Conservation (phyloP, 1,140 invertebrate genomes). For the Bombus pyrosoma region DNA sequence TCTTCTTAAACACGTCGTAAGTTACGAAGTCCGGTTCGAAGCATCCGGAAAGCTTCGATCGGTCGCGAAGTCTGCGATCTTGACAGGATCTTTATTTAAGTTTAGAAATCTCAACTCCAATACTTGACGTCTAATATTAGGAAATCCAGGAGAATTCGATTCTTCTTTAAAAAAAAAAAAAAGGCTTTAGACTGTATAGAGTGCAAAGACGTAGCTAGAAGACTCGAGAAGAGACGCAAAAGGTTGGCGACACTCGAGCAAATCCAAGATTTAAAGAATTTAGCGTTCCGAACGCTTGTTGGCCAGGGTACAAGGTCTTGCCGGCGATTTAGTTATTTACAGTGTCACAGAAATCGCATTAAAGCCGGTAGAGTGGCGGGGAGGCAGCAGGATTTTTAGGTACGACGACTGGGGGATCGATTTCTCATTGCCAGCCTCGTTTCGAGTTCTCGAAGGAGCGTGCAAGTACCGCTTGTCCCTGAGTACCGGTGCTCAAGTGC, state of each 20-base stretch:
- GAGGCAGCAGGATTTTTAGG: background rate
- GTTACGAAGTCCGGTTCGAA: background rate
- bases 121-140: too few relatives aligned
- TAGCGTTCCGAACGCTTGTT: too few relatives aligned
- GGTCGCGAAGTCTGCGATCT: background rate
- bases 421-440: conserved; percentile 39
- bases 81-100: too few relatives aligned
- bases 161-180: too few relatives aligned
- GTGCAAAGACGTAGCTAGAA: too few relatives aligned
- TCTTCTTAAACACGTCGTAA: background rate
- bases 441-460: conserved; percentile 43
- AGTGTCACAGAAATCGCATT: conserved; percentile 34
- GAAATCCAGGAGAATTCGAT: too few relatives aligned
- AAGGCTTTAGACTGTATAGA: too few relatives aligned
- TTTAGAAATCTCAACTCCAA: too few relatives aligned
- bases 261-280: conserved; percentile 2
- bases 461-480: conserved; percentile 49
- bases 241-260: background rate
- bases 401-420: conserved; percentile 6
- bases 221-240: too few relatives aligned
- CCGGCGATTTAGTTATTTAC: conserved; percentile 10
- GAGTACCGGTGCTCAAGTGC: conserved; percentile 41
- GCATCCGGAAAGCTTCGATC: background rate
- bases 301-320: background rate
- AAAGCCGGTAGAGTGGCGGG: background rate